Percentiles rank a stretch among this genome's conserved stretches.
Conservation (phyloP, 2,797 vertebrate species). For the Amblyraja radiata region DNA sequence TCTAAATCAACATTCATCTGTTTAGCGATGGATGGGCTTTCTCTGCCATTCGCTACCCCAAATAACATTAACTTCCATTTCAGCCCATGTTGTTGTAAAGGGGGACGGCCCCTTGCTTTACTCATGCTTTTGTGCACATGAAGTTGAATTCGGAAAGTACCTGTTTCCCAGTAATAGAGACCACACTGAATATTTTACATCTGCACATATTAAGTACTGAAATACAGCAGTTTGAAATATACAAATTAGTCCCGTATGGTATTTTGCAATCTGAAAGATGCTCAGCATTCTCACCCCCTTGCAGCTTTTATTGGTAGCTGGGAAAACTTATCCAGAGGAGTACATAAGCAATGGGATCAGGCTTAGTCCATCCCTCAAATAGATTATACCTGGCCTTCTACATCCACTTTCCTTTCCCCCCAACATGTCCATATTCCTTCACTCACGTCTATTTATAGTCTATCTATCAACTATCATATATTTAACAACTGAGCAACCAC, state of each 20-base stretch:
- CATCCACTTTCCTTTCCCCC: no score
- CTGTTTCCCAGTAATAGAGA: background rate
- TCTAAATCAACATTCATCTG: background rate
- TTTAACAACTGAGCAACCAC: no score
- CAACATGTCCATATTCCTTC: no score
- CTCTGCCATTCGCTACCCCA: background rate
- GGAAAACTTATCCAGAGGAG: background rate
- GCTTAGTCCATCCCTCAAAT: no score
- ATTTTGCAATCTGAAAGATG: background rate
- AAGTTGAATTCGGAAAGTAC: background rate
- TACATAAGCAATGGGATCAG: no score
- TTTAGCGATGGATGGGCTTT: background rate
- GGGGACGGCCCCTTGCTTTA: background rate
- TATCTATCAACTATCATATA: no score
- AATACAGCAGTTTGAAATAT: background rate
- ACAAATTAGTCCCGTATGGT: background rate
- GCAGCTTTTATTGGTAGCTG: background rate
- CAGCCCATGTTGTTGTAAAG: background rate
- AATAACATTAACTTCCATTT: background rate
- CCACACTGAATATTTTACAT: background rate
- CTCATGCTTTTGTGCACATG: background rate
- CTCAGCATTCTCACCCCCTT: background rate
- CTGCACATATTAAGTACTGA: background rate
- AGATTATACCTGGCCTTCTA: no score
- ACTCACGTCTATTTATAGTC: no score